Evolutionary conservation across 2,797 vertebrate species (phyloP).

Genomic region (Botia almorhae): DNA sequence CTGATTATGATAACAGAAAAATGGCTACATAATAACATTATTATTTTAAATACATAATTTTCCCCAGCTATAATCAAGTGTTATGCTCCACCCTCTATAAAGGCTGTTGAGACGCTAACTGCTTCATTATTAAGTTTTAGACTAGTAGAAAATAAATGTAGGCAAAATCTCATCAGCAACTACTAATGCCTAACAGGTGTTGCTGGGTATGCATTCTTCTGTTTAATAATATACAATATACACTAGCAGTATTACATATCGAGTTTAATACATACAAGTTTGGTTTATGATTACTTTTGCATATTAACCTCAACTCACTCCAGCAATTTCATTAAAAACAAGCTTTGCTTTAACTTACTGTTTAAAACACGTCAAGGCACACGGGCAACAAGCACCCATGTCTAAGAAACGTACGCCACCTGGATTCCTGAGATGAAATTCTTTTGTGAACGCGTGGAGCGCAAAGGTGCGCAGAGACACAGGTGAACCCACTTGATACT

Average conservation of each 20-base stretch:
- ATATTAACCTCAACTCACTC: neutral
- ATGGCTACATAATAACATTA: neutral
- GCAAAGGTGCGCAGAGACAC: conserved; percentile 49
- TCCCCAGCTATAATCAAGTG: neutral
- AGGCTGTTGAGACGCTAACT: neutral
- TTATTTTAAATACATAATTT: neutral
- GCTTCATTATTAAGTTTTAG: too few relatives aligned
- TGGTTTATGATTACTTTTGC: neutral
- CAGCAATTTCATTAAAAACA: neutral
- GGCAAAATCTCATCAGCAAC: too few relatives aligned
- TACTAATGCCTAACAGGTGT: too few relatives aligned
- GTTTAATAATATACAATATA: neutral
- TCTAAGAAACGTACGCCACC: conserved; percentile 77
- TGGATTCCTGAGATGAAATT: conserved; percentile 74
- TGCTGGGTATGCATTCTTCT: neutral
- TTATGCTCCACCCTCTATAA: too few relatives aligned
- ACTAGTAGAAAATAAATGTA: too few relatives aligned
- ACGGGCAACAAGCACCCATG: conserved; percentile 27
- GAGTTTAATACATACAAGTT: neutral
- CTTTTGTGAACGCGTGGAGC: conserved; percentile 50
- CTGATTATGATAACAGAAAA: neutral
- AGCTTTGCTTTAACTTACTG: neutral
- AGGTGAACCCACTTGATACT: conserved; percentile 52
- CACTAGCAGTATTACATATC: neutral
- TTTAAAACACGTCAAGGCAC: neutral